A percentile compares a stretch with the other conserved stretches of the same genome.
Conservation (phyloP, 2,113 vertebrate species). For the Orycteropus afer region DNA sequence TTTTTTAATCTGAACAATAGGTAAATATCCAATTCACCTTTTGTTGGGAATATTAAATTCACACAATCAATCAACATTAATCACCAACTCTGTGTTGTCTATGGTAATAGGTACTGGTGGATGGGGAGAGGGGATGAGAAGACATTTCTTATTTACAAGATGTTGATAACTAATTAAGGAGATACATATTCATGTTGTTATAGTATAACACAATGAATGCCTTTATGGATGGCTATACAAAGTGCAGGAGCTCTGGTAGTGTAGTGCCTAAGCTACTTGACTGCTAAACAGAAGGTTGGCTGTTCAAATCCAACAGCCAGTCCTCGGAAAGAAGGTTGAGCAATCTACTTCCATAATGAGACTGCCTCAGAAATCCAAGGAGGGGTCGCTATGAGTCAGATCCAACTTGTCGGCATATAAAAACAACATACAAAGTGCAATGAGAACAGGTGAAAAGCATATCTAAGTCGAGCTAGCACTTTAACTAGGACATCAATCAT, state of each 20-base stretch:
- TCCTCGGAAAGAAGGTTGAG: no score
- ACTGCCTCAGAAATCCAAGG: no score
- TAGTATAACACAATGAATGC: rapidly evolving
- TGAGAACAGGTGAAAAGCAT: neutral
- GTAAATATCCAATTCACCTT: neutral
- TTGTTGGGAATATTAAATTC: neutral
- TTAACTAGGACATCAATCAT: neutral
- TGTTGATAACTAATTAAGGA: no score
- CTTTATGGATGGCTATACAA: neutral
- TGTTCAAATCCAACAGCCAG: no score
- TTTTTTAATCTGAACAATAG: neutral
- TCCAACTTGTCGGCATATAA: no score
- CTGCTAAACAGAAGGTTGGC: no score
- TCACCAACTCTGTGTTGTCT: neutral
- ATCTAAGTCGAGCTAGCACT: neutral
- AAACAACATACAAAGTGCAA: neutral
- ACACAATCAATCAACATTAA: neutral
- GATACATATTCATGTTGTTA: neutral
- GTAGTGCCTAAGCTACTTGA: no score
- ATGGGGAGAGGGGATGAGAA: neutral
- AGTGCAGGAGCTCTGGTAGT: no score
- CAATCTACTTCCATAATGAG: no score
- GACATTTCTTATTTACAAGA: neutral
- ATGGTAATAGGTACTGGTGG: neutral
- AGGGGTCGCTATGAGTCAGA: no score